Conservation (phyloP, 37 sponge, comb jelly and placozoan species). For the Aplysina aerophoba region DNA sequence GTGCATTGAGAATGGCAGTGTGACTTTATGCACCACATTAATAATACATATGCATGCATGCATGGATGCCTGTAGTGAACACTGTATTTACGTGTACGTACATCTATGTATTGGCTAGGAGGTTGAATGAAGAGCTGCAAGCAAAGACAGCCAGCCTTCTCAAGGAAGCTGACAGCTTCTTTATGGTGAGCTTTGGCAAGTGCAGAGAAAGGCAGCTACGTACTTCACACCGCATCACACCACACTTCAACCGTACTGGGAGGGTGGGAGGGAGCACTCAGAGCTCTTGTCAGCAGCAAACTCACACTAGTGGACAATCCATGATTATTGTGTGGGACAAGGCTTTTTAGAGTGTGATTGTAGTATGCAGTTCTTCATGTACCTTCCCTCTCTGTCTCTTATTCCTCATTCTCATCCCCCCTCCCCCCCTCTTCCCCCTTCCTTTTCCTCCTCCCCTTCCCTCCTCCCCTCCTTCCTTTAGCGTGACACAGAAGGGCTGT, state of each 20-base stretch:
- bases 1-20: too few species aligned
- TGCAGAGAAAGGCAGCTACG: not conserved
- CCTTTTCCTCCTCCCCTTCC: not conserved
- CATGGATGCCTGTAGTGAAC: not conserved
- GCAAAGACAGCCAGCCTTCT: slow-evolving; percentile 30
- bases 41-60: not conserved
- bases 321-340: too few species aligned
- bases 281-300: too few species aligned
- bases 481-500: not conserved
- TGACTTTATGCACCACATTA: too few species aligned
- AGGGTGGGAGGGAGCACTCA: not conserved
- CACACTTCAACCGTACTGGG: slow-evolving; percentile 12
- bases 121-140: slow-evolving; percentile 30
- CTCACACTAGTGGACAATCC: too few species aligned
- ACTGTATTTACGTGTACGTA: not conserved
- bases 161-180: slow-evolving; percentile 13
- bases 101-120: too few species aligned
- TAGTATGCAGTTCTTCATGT: too few species aligned
- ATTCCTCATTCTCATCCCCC: not conserved
- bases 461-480: not conserved
- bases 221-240: too few species aligned
- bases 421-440: slow-evolving; percentile 1
- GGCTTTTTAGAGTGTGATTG: too few species aligned
- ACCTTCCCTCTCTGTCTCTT: too few species aligned
- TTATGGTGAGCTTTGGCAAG: not conserved